Conservation (phyloP, 2,113 vertebrate species). For the Sander lucioperca region DNA sequence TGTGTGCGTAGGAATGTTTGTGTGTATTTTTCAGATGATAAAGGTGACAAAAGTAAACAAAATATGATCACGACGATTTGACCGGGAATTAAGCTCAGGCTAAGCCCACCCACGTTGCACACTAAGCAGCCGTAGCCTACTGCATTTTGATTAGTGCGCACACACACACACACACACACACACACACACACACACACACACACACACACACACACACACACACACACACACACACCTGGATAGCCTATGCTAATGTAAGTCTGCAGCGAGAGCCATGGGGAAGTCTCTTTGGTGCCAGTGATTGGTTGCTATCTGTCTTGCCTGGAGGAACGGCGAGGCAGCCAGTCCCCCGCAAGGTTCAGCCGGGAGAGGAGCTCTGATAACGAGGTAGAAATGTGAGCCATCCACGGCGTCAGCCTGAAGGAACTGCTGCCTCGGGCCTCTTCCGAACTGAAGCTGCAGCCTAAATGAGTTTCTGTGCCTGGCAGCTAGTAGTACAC, state of each 20-base stretch:
- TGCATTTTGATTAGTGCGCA: conserved; percentile 65
- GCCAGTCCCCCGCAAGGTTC: conserved; percentile 65
- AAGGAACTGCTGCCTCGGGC: conserved; percentile 63
- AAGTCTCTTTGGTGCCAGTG: conserved; percentile 65
- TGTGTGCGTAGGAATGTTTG: conserved; percentile 13
- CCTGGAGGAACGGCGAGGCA: conserved; percentile 62
- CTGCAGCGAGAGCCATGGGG: conserved; percentile 57
- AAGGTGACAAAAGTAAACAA: conserved; percentile 62
- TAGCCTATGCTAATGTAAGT: conserved; percentile 70
- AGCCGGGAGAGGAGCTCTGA: conserved; percentile 73
- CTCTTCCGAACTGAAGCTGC: conserved; percentile 54
- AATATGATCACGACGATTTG: conserved; percentile 66
- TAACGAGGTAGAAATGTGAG: conserved; percentile 72
- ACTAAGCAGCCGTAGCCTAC: conserved; percentile 29
- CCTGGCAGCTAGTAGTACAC: conserved; percentile 51
- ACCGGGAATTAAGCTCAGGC: conserved; percentile 63
- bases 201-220: conserved; percentile 10
- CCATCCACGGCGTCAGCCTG: conserved; percentile 50
- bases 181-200: neutral
- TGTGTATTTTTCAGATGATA: conserved; percentile 60
- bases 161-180: conserved; percentile 26
- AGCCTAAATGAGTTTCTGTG: conserved; percentile 77
- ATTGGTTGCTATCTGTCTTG: conserved; percentile 77
- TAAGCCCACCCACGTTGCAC: conserved; percentile 53
- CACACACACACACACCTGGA: conserved; percentile 53